Base-by-base conservation (phyloP, 2,888 invertebrate species). In the Drosophila robusta region DNA sequence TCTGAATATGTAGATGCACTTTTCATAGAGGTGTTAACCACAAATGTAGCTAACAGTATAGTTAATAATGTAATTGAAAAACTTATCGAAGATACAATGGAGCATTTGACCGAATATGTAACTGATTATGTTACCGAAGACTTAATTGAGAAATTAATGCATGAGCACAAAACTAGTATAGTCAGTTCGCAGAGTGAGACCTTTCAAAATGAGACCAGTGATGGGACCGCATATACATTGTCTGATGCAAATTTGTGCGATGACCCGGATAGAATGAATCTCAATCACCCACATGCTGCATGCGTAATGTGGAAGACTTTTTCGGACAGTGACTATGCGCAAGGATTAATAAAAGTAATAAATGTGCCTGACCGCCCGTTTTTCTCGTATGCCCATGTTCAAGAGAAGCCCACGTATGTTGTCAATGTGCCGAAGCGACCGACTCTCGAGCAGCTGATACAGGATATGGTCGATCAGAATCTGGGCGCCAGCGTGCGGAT, bases 381-480 rank as follows among this genome's bases (percentile, higher is more conserved):
- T 12, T 39, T 16, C 39, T 4, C 11, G 1, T 29, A 0, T 18
- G 3, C 12, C 12, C 0, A 1, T 0, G 11, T 26, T 8, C 0
- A 32, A 4, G 4, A n/a, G 0, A 6, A 22, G 0, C 32, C 32
- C 41, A 5, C 3, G 0, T 52, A 32, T 18, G 0, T 22, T 41
- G 6, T 42, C 1, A 11, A 24, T 11, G 0, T 16, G 11, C 29
- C 36, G 5, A 0, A 1, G 0, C 51, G 29, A 4, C 2, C 14
- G 5, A 3, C 2, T 0, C 0, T 65, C 1, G 1, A 2, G 1
- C 1, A 32, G 0, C 0, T 72, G 5, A 0, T 52, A 4, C 0
- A 4, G 0, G 50, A 68, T 0, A 46, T 41, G 68, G 0, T 75
- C 1, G 2, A 16, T 0, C 1, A 32, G 0, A 77, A 75, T 34